A percentile compares a stretch with the other conserved stretches of the same genome.
These are phyloP conservation scores for Panagrolaimus sp. DNA, from an alignment of 1,140 invertebrate genomes.

Conservation along the genomic window DNA sequence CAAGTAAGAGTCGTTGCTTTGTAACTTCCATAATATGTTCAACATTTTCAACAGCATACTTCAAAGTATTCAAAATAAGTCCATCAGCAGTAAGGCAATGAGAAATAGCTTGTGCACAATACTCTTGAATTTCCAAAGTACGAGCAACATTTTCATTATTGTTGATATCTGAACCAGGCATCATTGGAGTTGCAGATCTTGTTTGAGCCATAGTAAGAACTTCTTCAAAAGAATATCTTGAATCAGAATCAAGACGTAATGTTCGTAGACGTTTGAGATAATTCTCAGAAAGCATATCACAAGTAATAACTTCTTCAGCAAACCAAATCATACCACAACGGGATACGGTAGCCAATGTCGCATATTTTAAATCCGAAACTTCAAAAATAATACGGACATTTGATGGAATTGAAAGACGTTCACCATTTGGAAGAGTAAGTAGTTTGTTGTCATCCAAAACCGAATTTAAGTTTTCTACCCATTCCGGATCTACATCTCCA, in stretches of 20 bases:
- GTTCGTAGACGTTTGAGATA: slow-evolving; percentile 77
- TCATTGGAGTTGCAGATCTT: slow-evolving; percentile 29
- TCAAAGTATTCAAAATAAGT: slow-evolving; percentile 80
- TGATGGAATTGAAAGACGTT: slow-evolving; percentile 91
- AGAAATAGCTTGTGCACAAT: slow-evolving; percentile 76
- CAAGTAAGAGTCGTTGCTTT: slow-evolving; percentile 80
- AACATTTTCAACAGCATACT: slow-evolving; percentile 76
- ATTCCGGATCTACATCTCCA: slow-evolving; percentile 89
- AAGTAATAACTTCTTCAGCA: slow-evolving; percentile 90
- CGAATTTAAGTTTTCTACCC: slow-evolving; percentile 94
- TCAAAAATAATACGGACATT: slow-evolving; percentile 98
- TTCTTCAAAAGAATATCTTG: slow-evolving; percentile 15
- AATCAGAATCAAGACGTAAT: slow-evolving; percentile 72
- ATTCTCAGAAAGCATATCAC: slow-evolving; percentile 98
- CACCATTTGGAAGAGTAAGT: slow-evolving; percentile 93
- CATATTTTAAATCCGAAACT: slow-evolving; percentile 95
- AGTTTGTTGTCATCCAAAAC: slow-evolving; percentile 96
- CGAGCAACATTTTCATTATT: slow-evolving; percentile 51
- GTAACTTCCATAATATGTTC: slow-evolving; percentile 99
- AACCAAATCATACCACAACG: slow-evolving; percentile 99
- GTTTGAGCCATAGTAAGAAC: slow-evolving; percentile 58
- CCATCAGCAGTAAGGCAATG: slow-evolving; percentile 84
- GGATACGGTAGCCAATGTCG: slow-evolving; percentile 94
- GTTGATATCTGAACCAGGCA: slow-evolving; percentile 11
- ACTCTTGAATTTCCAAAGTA: slow-evolving; percentile 70